Evolutionary conservation across 2,113 vertebrate genomes (phyloP), one percentile per base, ranked within the genome.

Genomic region (Tetraodon nigroviridis): DNA sequence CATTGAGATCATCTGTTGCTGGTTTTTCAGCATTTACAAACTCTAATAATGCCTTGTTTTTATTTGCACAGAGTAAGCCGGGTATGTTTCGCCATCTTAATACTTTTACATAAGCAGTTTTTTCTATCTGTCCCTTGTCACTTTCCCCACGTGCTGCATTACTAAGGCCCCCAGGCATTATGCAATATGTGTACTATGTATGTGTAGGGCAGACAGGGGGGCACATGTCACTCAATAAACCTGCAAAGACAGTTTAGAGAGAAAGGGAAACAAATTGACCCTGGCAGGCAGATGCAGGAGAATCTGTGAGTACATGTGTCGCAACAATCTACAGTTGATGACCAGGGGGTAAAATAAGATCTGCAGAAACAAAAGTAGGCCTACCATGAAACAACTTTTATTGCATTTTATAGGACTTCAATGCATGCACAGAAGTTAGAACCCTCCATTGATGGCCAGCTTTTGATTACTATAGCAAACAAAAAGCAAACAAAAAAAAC

Each of bases 71-170:
- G 78, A 20, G 24, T n/a, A 7, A 53, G 40, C 63, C 8, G 13
- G 20, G 68, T 51, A 14, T 51, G 62, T 59, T 70, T 64, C 59
- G 52, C 63, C 48, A 21, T 71, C 73, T 66, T 85, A 83, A 86
- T 86, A 68, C 81, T 60, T 86, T 88, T 85, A 89, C 67, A 60
- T 86, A 85, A 88, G 78, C 44, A 63, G 19, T 58, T 64, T 65
- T 46, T 69, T 69, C 72, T 70, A 63, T 76, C 55, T 40, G 56
- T 41, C 64, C 60, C 69, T 76, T 60, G 71, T 72, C 72, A 66
- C 67, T 51, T 66, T 29, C 29, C 27, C 52, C 78, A 74, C 44
- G 6, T 15, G 44, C 65, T 55, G 57, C 24, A 13, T 71, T 57
- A 71, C 45, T 54, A 12, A 68, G 49, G 64, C 66, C 61, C 12